phyloP scores from a whole-genome alignment of 2,113 vertebrate species.

The Eidolon helvum region DNA sequence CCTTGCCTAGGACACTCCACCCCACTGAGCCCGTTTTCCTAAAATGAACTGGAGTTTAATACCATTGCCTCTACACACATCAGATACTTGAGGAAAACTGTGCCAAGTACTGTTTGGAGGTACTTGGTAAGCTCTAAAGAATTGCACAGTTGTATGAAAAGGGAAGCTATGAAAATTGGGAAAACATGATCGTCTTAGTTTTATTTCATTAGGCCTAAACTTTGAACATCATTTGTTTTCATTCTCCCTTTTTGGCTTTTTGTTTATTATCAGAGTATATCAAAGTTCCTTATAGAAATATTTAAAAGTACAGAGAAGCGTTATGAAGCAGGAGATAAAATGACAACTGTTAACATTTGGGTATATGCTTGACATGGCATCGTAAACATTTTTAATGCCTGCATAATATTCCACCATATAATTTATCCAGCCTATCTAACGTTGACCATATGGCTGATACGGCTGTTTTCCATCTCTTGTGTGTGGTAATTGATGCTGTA shows the following conservation, averaged over 20 bases:
- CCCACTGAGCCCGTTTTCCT: not conserved
- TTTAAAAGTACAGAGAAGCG: not conserved
- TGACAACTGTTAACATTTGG: not conserved
- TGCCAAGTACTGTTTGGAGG: fast-evolving
- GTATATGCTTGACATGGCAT: not conserved
- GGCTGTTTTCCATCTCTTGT: not conserved
- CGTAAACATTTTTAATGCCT: not conserved
- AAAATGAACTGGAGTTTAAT: not conserved
- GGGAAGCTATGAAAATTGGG: not conserved
- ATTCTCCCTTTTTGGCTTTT: not conserved
- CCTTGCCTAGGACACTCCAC: not conserved
- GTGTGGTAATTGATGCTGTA: not conserved
- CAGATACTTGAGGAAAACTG: not conserved
- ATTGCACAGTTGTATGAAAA: not conserved
- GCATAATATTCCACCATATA: not conserved
- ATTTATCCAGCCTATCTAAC: not conserved
- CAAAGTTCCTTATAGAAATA: not conserved
- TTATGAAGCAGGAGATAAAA: not conserved
- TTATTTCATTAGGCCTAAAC: not conserved
- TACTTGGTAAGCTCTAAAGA: not conserved
- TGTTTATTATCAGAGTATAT: not conserved
- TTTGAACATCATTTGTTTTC: not conserved
- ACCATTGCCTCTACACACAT: fast-evolving
- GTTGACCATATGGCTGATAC: not conserved
- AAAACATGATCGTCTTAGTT: not conserved